These are phyloP conservation scores for Apotomis capreana DNA, from an alignment of 2,888 invertebrate genomes.

Conservation along the genomic window DNA sequence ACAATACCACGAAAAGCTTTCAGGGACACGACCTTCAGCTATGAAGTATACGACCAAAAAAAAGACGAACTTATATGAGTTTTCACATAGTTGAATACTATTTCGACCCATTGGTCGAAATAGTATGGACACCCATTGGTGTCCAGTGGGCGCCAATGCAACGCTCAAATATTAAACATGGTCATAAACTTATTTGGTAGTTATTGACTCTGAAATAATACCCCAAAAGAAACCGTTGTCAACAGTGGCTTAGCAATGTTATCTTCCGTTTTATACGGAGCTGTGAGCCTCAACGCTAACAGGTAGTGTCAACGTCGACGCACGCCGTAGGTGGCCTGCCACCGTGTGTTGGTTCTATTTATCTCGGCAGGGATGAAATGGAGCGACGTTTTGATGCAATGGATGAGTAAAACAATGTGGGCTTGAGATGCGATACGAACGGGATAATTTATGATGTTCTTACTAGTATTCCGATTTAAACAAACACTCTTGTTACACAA, in stretches of 20 bases:
- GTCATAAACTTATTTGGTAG: slow-evolving; percentile 19
- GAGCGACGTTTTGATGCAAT: slow-evolving; percentile 29
- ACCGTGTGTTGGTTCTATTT: slow-evolving; percentile 45
- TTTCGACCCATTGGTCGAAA: too few relatives aligned
- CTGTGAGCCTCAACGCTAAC: slow-evolving; percentile 50
- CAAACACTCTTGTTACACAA: too few relatives aligned
- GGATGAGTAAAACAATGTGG: slow-evolving; percentile 6
- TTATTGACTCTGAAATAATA: slow-evolving; percentile 19
- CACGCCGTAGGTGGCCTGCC: slow-evolving; percentile 51
- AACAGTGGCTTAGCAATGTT: slow-evolving; percentile 37
- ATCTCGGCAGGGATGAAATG: slow-evolving; percentile 30
- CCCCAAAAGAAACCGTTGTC: slow-evolving; percentile 20
- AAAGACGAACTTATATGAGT: too few relatives aligned
- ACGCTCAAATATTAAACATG: not conserved
- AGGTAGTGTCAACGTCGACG: slow-evolving; percentile 52
- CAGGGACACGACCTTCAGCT: too few relatives aligned
- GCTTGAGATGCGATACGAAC: slow-evolving; percentile 12
- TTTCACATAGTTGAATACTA: not conserved
- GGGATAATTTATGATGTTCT: slow-evolving; percentile 1
- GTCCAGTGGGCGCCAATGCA: not conserved
- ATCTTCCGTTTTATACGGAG: slow-evolving; percentile 32
- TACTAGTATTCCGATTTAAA: not conserved
- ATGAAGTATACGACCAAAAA: too few relatives aligned
- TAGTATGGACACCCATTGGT: too few relatives aligned
- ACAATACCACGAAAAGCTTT: too few relatives aligned